A percentile compares a stretch with the other conserved stretches of the same genome.
These are phyloP conservation scores for Lamellibrachia satsuma DNA, from an alignment of 2,888 invertebrate genomes.

Conservation along the genomic window DNA sequence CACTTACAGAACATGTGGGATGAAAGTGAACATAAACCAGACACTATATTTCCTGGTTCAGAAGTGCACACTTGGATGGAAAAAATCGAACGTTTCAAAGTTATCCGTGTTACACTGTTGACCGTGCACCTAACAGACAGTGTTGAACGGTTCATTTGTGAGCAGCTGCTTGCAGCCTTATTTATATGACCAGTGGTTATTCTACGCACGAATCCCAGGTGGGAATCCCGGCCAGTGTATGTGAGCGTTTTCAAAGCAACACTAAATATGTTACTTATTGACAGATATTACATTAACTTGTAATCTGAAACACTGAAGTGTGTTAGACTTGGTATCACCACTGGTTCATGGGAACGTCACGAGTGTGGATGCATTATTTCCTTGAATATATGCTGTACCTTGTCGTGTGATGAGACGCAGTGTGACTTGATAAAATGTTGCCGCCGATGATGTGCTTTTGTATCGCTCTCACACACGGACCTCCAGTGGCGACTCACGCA, in stretches of 20 bases:
- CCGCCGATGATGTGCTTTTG: background rate
- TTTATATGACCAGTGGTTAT: too few relatives aligned
- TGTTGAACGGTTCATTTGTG: too few relatives aligned
- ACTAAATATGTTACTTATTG: background rate
- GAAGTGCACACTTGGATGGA: too few relatives aligned
- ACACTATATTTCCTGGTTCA: too few relatives aligned
- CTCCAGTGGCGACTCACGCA: background rate
- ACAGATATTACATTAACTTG: background rate
- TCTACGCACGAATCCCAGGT: too few relatives aligned
- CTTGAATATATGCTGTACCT: background rate
- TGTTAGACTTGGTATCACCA: background rate
- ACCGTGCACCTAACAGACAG: too few relatives aligned
- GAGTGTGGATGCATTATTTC: background rate
- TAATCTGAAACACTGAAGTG: background rate
- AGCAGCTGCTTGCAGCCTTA: too few relatives aligned
- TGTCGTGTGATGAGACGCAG: background rate
- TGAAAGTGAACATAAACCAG: background rate
- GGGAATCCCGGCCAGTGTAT: too few relatives aligned
- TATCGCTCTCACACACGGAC: background rate
- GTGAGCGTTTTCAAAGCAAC: too few relatives aligned
- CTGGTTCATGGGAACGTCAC: background rate
- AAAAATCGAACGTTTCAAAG: too few relatives aligned
- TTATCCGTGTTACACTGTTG: too few relatives aligned
- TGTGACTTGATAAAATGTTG: slow-evolving; percentile 1
- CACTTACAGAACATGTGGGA: background rate